phyloP scores from a whole-genome alignment of 2,113 vertebrate species.

The Pao palembangensis region DNA sequence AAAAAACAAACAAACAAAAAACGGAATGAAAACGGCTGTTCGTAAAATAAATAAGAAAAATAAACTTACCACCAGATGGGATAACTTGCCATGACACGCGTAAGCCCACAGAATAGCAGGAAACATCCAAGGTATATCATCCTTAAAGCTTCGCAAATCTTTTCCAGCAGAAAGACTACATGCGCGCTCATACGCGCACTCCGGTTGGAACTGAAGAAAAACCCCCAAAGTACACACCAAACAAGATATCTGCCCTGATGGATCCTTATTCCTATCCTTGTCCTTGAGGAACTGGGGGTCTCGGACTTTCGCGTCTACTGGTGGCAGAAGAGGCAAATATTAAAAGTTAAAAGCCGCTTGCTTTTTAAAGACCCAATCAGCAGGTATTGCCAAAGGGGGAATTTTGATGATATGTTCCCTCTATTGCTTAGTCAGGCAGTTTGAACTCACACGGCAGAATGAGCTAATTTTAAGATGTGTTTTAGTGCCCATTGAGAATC shows the following conservation, averaged over 20 bases:
- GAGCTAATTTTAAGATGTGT: slow-evolving; percentile 81
- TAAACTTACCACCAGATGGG: slow-evolving; percentile 93
- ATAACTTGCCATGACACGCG: slow-evolving; percentile 84
- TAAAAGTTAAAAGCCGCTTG: slow-evolving; percentile 75
- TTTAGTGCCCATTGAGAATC: slow-evolving; percentile 85
- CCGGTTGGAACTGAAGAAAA: slow-evolving; percentile 45
- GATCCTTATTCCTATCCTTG: background rate
- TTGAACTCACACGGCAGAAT: slow-evolving; percentile 69
- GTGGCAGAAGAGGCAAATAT: slow-evolving; percentile 77
- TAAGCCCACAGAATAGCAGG: slow-evolving; percentile 82
- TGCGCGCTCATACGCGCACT: slow-evolving; percentile 65
- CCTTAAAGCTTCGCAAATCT: slow-evolving; percentile 76
- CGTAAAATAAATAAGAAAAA: slow-evolving; percentile 23
- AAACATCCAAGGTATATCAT: slow-evolving; percentile 87
- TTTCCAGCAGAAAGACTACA: slow-evolving; percentile 65
- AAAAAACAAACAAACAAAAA: background rate
- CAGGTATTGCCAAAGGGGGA: slow-evolving; percentile 83
- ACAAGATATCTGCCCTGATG: slow-evolving; percentile 5
- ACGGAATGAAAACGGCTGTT: background rate
- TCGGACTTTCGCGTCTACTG: slow-evolving; percentile 67
- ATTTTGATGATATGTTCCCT: slow-evolving; percentile 77
- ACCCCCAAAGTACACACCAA: slow-evolving; percentile 16
- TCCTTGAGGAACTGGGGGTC: slow-evolving; percentile 2
- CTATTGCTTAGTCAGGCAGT: slow-evolving; percentile 72
- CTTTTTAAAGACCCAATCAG: slow-evolving; percentile 81